Evolutionary conservation across 2,797 vertebrate genomes (phyloP).

Genomic region (Sus cebifrons): DNA sequence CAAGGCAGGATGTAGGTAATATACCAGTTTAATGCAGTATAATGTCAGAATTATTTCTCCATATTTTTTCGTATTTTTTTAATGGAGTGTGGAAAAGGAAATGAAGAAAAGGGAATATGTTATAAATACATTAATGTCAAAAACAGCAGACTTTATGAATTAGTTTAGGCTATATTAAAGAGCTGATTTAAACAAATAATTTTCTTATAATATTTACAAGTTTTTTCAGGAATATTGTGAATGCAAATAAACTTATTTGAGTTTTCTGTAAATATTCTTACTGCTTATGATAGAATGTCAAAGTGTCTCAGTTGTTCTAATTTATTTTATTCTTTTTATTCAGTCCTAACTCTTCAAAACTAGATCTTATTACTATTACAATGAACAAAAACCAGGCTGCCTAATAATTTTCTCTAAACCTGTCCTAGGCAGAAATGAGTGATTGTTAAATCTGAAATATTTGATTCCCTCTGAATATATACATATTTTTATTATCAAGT

Average conservation of each 20-base stretch:
- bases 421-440: neutral
- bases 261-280: neutral
- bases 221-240: neutral
- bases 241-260: neutral
- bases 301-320: neutral
- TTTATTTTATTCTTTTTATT: neutral
- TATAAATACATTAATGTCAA: conserved; percentile 1
- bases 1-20: neutral
- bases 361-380: neutral
- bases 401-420: neutral
- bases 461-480: neutral
- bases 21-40: neutral
- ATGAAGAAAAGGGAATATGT: neutral
- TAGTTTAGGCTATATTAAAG: neutral
- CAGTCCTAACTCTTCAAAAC: neutral
- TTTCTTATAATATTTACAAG: neutral
- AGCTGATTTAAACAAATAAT: neutral
- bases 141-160: neutral
- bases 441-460: neutral
- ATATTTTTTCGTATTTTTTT: neutral
- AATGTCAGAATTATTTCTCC: neutral
- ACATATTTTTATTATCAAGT: neutral
- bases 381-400: neutral
- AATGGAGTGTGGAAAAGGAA: neutral
- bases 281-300: neutral